These are phyloP conservation scores for Heloderma charlesbogerti DNA, from an alignment of 2,113 vertebrate species.

Conservation along the genomic window DNA sequence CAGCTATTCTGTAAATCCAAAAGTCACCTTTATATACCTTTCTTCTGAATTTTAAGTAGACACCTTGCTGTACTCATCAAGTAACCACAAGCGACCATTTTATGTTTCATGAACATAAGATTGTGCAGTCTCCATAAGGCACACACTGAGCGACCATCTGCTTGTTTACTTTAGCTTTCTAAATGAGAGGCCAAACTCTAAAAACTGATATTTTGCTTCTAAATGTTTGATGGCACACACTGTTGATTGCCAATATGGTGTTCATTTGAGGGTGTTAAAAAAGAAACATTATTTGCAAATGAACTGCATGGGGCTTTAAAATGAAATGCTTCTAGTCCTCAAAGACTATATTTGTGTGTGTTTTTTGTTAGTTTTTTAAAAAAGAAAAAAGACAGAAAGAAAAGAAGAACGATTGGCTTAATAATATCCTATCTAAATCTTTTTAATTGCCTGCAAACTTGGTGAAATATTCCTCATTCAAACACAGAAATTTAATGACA, in stretches of 20 bases:
- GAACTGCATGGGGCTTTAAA: not conserved
- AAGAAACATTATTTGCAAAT: constrained; percentile 1
- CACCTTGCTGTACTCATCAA: constrained; percentile 44
- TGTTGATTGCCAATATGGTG: constrained; percentile 2
- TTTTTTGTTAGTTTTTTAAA: constrained; percentile 15
- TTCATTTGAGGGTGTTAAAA: constrained; percentile 39
- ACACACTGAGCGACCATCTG: constrained; percentile 66
- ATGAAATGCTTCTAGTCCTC: not conserved
- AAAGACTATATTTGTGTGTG: not conserved
- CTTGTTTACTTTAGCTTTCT: constrained; percentile 54
- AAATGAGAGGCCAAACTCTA: constrained; percentile 45
- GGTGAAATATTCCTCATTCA: not conserved
- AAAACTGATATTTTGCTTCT: constrained; percentile 14
- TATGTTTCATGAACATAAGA: constrained; percentile 51
- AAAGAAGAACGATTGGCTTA: not conserved
- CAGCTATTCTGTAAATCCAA: constrained; percentile 56
- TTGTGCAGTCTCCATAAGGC: constrained; percentile 59
- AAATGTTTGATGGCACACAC: constrained; percentile 47
- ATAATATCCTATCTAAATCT: not conserved
- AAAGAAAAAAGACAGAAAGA: no score
- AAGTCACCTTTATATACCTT: constrained; percentile 53
- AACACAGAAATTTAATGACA: not conserved
- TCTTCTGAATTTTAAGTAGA: constrained; percentile 57
- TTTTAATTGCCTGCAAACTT: not conserved
- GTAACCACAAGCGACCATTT: constrained; percentile 62